phyloP scores from a whole-genome alignment of 2,797 vertebrate species.

The Botia almorhae region DNA sequence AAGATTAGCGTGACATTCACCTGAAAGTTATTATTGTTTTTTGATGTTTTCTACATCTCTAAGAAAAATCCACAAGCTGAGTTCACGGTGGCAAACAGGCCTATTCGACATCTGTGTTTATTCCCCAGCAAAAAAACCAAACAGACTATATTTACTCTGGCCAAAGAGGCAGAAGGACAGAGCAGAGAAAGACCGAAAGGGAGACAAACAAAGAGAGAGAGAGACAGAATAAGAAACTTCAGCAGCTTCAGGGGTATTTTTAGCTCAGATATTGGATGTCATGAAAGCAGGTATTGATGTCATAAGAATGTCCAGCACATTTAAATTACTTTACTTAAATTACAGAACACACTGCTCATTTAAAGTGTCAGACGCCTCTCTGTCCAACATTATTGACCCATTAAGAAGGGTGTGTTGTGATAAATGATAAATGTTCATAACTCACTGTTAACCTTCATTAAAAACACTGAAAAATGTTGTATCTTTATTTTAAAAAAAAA shows the following conservation, averaged over 20 bases:
- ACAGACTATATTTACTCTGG: slow-evolving; percentile 78
- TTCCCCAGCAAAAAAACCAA: slow-evolving; percentile 78
- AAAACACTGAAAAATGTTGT: neutral
- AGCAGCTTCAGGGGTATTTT: slow-evolving; percentile 42
- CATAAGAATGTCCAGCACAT: neutral
- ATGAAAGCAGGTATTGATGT: slow-evolving; percentile 15
- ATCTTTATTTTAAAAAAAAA: slow-evolving; percentile 8
- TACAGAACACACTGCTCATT: neutral
- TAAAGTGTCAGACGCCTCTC: neutral
- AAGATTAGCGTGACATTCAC: neutral
- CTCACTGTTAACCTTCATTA: neutral
- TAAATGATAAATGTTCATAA: neutral
- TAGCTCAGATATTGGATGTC: slow-evolving; percentile 27
- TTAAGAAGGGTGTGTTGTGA: neutral
- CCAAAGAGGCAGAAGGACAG: slow-evolving; percentile 66
- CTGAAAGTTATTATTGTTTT: neutral
- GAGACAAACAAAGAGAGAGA: no score
- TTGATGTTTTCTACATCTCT: slow-evolving; percentile 5
- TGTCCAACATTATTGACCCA: neutral
- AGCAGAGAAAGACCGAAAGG: slow-evolving; percentile 59
- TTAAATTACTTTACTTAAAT: neutral
- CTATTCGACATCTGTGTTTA: slow-evolving; percentile 84
- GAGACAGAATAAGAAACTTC: neutral
- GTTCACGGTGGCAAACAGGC: slow-evolving; percentile 71
- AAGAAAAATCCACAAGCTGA: slow-evolving; percentile 53